phyloP scores from a whole-genome alignment of 2,888 invertebrate species.

The Melieria omissa region DNA sequence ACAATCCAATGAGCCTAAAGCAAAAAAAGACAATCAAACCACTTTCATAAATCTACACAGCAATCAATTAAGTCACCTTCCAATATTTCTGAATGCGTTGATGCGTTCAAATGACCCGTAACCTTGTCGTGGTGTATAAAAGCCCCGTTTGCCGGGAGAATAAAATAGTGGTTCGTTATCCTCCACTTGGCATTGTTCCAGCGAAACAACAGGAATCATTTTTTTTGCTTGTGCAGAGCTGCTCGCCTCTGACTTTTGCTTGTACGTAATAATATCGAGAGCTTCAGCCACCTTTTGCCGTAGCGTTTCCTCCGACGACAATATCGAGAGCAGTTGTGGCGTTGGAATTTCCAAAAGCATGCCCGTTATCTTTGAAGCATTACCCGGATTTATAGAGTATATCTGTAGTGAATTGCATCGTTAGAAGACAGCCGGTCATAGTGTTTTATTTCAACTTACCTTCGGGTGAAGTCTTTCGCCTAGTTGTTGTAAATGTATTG shows the following conservation, averaged over 20 bases:
- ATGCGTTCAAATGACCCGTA: conserved; percentile 90
- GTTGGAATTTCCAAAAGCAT: conserved; percentile 95
- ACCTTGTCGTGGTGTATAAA: conserved; percentile 95
- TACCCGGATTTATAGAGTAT: conserved; percentile 81
- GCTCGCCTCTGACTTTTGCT: conserved; percentile 62
- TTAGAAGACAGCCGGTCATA: too few species aligned
- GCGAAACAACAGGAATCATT: conserved; percentile 61
- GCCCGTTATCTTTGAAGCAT: conserved; percentile 90
- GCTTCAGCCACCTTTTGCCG: conserved; percentile 94
- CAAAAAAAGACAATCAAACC: background rate
- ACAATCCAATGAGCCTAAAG: conserved; percentile 90
- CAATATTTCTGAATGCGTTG: conserved; percentile 98
- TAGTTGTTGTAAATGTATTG: conserved; percentile 89
- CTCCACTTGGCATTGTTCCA: conserved; percentile 71
- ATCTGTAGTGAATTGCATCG: conserved; percentile 69
- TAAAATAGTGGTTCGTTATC: conserved; percentile 92
- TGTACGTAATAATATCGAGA: conserved; percentile 79
- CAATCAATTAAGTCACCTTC: conserved; percentile 76
- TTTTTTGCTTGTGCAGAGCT: conserved; percentile 53
- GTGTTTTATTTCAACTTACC: conserved; percentile 68
- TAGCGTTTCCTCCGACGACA: conserved; percentile 93
- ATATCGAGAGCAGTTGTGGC: conserved; percentile 86
- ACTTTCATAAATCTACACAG: background rate
- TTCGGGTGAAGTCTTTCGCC: conserved; percentile 93
- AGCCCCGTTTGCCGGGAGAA: conserved; percentile 95